phyloP scores from a whole-genome alignment of 2,113 vertebrate species.

The Cacatua alba region DNA sequence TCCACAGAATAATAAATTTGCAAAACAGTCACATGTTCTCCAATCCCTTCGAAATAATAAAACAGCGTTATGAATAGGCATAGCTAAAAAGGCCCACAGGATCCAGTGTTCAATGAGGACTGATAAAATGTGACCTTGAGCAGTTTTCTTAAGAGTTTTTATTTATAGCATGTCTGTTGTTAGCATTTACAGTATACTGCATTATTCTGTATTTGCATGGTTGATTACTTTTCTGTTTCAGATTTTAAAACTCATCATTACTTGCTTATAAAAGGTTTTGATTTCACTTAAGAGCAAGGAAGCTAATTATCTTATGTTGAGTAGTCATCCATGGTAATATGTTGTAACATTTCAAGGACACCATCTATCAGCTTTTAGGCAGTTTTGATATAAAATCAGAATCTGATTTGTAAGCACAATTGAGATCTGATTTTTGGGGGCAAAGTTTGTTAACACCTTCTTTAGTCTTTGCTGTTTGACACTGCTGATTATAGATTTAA shows the following conservation, averaged over 20 bases:
- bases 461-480: neutral
- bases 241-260: conserved; percentile 15
- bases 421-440: neutral
- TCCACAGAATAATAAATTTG: neutral
- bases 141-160: conserved; percentile 25
- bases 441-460: neutral
- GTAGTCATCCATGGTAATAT: neutral
- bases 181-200: conserved; percentile 6
- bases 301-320: neutral
- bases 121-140: conserved; percentile 41
- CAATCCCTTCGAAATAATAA: neutral
- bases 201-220: conserved; percentile 40
- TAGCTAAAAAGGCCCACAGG: neutral
- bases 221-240: conserved; percentile 43
- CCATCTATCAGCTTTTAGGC: neutral
- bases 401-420: neutral
- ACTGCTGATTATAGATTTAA: neutral
- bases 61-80: neutral
- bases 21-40: neutral
- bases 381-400: neutral
- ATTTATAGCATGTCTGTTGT: conserved; percentile 50
- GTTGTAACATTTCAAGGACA: conserved; percentile 29
- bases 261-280: conserved; percentile 37
- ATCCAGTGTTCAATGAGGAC: neutral
- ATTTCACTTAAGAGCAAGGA: conserved; percentile 22